Base-by-base conservation (phyloP, 2,888 invertebrate species). In the Hirtodrosophila confusa region DNA sequence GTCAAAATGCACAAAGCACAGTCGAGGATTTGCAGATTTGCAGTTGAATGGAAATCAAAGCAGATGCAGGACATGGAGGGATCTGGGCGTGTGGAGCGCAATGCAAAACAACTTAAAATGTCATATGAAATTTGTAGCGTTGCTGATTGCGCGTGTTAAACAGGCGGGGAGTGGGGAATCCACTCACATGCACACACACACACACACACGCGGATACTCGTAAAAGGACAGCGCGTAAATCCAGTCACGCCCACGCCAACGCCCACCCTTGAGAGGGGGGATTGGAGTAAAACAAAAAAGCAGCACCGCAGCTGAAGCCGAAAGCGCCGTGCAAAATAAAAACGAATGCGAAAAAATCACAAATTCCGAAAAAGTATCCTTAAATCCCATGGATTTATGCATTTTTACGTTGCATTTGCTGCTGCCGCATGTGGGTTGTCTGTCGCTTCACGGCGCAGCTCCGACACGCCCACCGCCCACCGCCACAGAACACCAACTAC, bases 91-190 rank as follows among this genome's bases (percentile, higher is more conserved):
- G 43, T 37, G 41, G 37, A 24, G 64, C 27, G 79, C 77, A 70
- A 82, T 82, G 85, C 79, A 84, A 83, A 85, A 83, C 85, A 84
- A 84, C 84, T 84, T 78, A 80, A 85, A 86, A 83, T 86, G 75
- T 80, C 80, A 86, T 85, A 84, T 84, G 69, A 86, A 86, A 86
- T 86, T 86, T 86, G 86, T 84, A 74, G 82, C 79, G 75, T 73
- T 69, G 78, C 79, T 83, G 84, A 85, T 85, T 86, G 86, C 84
- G 80, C 61, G 82, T 83, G 82, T 72, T 85, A 85, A 85, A 70
- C 69, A 76, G 41, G 48, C 17, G 12, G 12, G 31, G 44, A 24
- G 3, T 10, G 10, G 35, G 29, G 31, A 40, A 36, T 49, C 35
- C 56, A 56, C 39, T 27, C 37, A 66, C 29, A 40, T 23, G 56